These are phyloP conservation scores for Alcedo atthis DNA, from an alignment of 2,797 vertebrate species.

Conservation along the genomic window DNA sequence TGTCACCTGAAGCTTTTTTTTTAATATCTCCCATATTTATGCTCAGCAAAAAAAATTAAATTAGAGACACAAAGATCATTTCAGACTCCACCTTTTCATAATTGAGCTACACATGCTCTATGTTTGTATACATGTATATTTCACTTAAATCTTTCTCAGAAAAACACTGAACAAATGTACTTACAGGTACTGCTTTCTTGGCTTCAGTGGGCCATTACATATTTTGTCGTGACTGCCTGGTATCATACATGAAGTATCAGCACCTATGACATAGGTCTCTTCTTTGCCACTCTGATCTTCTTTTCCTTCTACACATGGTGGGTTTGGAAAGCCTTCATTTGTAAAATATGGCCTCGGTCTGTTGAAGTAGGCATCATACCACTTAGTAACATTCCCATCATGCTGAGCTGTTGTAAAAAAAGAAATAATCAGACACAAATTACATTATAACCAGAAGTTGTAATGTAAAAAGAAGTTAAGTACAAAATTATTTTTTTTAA, in stretches of 20 bases:
- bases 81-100: background rate
- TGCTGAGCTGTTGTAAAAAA: constrained; percentile 80
- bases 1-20: background rate
- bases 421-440: constrained; percentile 10
- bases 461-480: background rate
- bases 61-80: background rate
- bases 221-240: constrained; percentile 81
- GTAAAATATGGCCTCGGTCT: constrained; percentile 90
- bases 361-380: constrained; percentile 88
- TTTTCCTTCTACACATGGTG: constrained; percentile 78
- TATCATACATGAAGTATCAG: constrained; percentile 82
- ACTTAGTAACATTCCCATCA: constrained; percentile 89
- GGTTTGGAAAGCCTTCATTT: constrained; percentile 91
- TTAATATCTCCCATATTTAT: background rate
- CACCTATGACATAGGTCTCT: constrained; percentile 89
- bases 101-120: background rate
- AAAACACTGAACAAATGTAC: constrained; percentile 54
- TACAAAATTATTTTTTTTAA: background rate
- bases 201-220: constrained; percentile 95
- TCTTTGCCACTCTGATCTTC: constrained; percentile 61
- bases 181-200: constrained; percentile 92
- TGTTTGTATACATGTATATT: background rate
- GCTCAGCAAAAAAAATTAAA: background rate
- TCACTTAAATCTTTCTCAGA: background rate
- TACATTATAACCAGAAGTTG: background rate